Evolutionary conservation across 1,140 invertebrate species (phyloP).

Genomic region (Caerostris darwini): DNA sequence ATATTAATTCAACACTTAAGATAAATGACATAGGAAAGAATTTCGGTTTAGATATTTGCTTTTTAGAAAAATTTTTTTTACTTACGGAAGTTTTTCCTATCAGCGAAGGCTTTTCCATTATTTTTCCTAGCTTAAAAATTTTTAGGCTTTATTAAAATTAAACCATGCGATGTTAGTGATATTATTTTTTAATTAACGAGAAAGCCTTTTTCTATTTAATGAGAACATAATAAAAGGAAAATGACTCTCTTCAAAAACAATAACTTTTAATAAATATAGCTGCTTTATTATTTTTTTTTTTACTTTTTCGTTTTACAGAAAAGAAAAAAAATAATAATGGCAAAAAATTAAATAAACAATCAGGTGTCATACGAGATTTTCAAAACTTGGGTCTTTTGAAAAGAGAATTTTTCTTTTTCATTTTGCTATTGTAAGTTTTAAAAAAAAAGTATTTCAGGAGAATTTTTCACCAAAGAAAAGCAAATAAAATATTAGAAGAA

Average conservation of each 20-base stretch:
- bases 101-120: conserved; percentile 22
- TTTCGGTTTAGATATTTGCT: conserved; percentile 62
- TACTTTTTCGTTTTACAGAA: not conserved
- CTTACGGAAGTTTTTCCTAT: conserved; percentile 3
- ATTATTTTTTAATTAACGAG: conserved; percentile 68
- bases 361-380: conserved; percentile 50
- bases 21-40: conserved; percentile 34
- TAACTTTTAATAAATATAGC: conserved; percentile 53
- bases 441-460: conserved; percentile 41
- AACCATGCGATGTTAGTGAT: conserved; percentile 40
- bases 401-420: conserved; percentile 3
- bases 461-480: not conserved
- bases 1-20: conserved; percentile 74
- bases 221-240: conserved; percentile 26
- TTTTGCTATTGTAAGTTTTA: conserved; percentile 32
- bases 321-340: not conserved
- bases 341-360: conserved; percentile 14
- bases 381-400: not conserved
- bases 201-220: conserved; percentile 57
- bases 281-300: not conserved
- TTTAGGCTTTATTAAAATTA: conserved; percentile 71
- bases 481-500: conserved; percentile 24
- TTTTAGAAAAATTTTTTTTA: conserved; percentile 30
- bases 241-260: conserved; percentile 57
- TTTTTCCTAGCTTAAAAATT: conserved; percentile 44